Evolutionary conservation across 2,113 vertebrate species (phyloP).

Genomic region (Thunnus thynnus): DNA sequence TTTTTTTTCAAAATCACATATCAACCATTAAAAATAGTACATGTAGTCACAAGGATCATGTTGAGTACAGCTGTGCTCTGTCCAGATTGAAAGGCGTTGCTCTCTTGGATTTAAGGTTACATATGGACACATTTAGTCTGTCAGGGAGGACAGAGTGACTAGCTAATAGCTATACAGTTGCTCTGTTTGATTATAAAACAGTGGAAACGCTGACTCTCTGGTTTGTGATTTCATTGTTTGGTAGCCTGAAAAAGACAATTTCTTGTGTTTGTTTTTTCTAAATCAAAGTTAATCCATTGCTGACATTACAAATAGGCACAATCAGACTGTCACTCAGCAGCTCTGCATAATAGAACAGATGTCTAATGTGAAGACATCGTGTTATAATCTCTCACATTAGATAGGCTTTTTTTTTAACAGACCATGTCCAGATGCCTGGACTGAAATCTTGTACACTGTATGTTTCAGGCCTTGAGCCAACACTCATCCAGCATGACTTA

Average conservation of each 20-base stretch:
- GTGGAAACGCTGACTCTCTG: slow-evolving; percentile 43
- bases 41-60: neutral
- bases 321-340: slow-evolving; percentile 54
- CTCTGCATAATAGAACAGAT: slow-evolving; percentile 55
- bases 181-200: slow-evolving; percentile 32
- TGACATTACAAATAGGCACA: slow-evolving; percentile 23
- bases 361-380: slow-evolving; percentile 14
- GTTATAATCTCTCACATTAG: slow-evolving; percentile 49
- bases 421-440: slow-evolving; percentile 47
- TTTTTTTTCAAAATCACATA: slow-evolving; percentile 16
- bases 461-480: slow-evolving; percentile 31
- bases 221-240: slow-evolving; percentile 4
- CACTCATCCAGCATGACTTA: neutral
- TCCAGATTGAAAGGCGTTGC: slow-evolving; percentile 7
- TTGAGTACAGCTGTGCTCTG: slow-evolving; percentile 9
- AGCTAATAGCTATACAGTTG: neutral
- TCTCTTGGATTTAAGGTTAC: slow-evolving; percentile 27
- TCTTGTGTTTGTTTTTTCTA: slow-evolving; percentile 39
- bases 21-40: neutral
- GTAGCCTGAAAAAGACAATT: slow-evolving; percentile 28
- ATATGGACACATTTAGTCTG: slow-evolving; percentile 43
- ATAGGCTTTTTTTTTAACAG: slow-evolving; percentile 31
- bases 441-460: slow-evolving; percentile 4
- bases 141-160: slow-evolving; percentile 20
- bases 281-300: slow-evolving; percentile 17